A percentile compares a stretch with the other conserved stretches of the same genome.
Conservation (phyloP, 2,113 vertebrate genomes). For the Leptobrachium ailaonicum region DNA sequence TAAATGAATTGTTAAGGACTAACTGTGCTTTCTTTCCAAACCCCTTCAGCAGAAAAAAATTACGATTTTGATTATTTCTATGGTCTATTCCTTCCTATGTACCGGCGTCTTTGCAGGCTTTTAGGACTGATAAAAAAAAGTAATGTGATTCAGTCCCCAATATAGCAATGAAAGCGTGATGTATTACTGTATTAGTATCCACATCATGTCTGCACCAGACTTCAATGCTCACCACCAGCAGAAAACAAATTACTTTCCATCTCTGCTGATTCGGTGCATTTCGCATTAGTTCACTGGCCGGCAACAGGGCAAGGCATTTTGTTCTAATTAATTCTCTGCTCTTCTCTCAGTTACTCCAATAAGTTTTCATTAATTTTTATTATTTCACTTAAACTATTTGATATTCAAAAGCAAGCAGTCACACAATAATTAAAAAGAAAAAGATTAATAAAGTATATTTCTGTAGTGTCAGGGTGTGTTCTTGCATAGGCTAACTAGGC, state of each 20-base stretch:
- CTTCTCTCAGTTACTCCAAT: not conserved
- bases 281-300: conserved; percentile 23
- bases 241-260: conserved; percentile 42
- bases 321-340: conserved; percentile 13
- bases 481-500: too few relatives aligned
- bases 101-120: too few relatives aligned
- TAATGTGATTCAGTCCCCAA: not conserved
- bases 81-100: too few relatives aligned
- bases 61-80: too few relatives aligned
- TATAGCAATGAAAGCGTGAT: conserved; percentile 5
- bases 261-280: conserved; percentile 34
- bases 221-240: conserved; percentile 2
- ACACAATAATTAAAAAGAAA: too few relatives aligned
- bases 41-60: too few relatives aligned
- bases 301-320: not conserved
- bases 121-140: not conserved
- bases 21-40: too few relatives aligned
- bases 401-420: not conserved
- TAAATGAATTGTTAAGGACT: too few relatives aligned
- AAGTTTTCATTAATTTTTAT: conserved; percentile 5
- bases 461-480: too few relatives aligned
- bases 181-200: conserved; percentile 35
- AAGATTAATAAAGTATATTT: too few relatives aligned
- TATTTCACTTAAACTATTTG: not conserved
- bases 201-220: conserved; percentile 33